A percentile compares a stretch with the other conserved stretches of the same genome.
These are phyloP conservation scores for Nycticorax nycticorax DNA, from an alignment of 2,113 vertebrate genomes.

Conservation along the genomic window DNA sequence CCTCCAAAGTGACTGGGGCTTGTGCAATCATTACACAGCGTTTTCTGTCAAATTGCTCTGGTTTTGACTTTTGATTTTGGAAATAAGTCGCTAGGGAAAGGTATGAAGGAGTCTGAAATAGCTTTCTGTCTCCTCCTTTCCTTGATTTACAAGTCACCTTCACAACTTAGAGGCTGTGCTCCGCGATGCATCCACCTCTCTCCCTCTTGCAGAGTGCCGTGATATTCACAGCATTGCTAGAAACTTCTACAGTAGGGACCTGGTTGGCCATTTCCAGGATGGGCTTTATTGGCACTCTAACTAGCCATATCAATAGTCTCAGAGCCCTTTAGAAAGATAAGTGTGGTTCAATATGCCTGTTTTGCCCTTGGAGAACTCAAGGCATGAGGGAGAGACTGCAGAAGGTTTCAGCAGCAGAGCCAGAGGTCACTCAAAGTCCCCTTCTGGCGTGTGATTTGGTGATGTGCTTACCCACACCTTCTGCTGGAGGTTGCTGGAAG, in stretches of 20 bases:
- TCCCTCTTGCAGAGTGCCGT: background rate
- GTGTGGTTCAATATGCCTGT: background rate
- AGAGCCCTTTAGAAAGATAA: background rate
- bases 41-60: background rate
- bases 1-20: background rate
- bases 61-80: background rate
- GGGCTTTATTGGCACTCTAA: background rate
- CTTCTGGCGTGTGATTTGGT: background rate
- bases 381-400: background rate
- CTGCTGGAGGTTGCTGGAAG: background rate
- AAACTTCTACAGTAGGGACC: background rate
- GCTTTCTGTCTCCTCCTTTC: background rate
- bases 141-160: background rate
- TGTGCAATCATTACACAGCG: background rate
- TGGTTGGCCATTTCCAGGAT: background rate
- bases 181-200: background rate
- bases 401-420: background rate
- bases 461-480: background rate
- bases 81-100: background rate
- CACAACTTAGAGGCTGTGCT: background rate
- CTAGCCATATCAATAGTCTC: background rate
- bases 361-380: background rate
- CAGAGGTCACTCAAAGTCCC: background rate
- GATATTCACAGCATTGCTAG: fast-evolving
- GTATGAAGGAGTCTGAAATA: background rate